Evolutionary conservation across 2,797 vertebrate genomes (phyloP).

Genomic region (Muscicapa striata): DNA sequence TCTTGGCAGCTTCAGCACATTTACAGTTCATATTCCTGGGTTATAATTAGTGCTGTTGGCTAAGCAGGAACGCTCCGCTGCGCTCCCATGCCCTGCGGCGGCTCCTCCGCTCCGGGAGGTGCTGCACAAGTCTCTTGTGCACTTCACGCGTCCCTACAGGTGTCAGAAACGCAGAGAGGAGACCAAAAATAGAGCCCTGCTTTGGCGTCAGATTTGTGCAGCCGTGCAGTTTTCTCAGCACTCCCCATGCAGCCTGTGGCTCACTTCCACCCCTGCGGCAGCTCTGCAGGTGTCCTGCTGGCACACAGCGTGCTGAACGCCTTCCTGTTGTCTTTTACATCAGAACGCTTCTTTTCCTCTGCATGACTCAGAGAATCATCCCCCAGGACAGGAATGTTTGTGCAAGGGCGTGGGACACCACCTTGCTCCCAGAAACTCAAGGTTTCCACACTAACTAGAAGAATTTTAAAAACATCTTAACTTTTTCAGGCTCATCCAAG

Average conservation of each 20-base stretch:
- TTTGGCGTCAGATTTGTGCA: not conserved
- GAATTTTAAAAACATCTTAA: not conserved
- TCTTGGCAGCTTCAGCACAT: not conserved
- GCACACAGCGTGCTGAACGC: not conserved
- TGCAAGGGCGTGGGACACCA: not conserved
- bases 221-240: constrained; percentile 3
- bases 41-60: not conserved
- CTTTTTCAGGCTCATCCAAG: not conserved
- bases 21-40: not conserved
- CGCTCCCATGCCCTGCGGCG: not conserved
- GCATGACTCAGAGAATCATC: not conserved
- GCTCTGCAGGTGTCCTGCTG: constrained; percentile 59
- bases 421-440: not conserved
- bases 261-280: constrained; percentile 59
- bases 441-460: not conserved
- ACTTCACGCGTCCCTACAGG: not conserved
- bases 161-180: not conserved
- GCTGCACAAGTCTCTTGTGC: not conserved
- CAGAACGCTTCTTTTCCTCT: constrained; percentile 30
- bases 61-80: not conserved
- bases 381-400: not conserved
- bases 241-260: constrained; percentile 25
- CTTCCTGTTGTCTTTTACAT: constrained; percentile 39
- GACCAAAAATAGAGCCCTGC: not conserved
- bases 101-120: not conserved